These are phyloP conservation scores for Aphelinus certus DNA, from an alignment of 1,140 invertebrate genomes.

Conservation along the genomic window DNA sequence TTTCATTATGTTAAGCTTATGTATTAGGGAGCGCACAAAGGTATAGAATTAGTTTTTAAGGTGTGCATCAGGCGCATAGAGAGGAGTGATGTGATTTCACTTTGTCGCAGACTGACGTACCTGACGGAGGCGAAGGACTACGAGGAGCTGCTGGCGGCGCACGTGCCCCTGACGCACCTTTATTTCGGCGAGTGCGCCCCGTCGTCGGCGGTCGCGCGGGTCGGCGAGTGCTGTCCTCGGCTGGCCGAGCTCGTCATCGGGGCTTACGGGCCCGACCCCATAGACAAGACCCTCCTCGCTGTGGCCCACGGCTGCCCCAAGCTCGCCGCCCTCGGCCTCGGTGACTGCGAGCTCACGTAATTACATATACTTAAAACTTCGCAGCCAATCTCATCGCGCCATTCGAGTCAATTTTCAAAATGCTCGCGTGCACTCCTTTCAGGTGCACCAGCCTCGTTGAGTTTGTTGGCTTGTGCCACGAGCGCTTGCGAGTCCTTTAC, in stretches of 20 bases:
- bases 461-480: constrained; percentile 55
- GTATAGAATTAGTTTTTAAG: no score
- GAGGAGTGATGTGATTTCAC: no score
- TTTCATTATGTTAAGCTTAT: no score
- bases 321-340: constrained; percentile 56
- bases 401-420: neutral
- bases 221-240: constrained; percentile 53
- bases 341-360: constrained; percentile 62
- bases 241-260: constrained; percentile 58
- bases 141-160: constrained; percentile 47
- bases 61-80: no score
- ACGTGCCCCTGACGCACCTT: constrained; percentile 59
- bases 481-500: constrained; percentile 54
- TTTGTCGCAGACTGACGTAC: constrained; percentile 50
- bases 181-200: constrained; percentile 60
- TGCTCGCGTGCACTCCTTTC: constrained; percentile 12
- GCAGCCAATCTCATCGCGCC: no score
- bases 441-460: constrained; percentile 59
- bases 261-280: constrained; percentile 50
- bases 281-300: constrained; percentile 53
- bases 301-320: constrained; percentile 53
- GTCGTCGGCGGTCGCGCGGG: constrained; percentile 45
- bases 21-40: no score
- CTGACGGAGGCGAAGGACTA: constrained; percentile 57
- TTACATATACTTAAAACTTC: constrained; percentile 18